A percentile compares a stretch with the other conserved stretches of the same genome.
phyloP scores from a whole-genome alignment of 1,140 invertebrate genomes.

The Penaeus indicus region DNA sequence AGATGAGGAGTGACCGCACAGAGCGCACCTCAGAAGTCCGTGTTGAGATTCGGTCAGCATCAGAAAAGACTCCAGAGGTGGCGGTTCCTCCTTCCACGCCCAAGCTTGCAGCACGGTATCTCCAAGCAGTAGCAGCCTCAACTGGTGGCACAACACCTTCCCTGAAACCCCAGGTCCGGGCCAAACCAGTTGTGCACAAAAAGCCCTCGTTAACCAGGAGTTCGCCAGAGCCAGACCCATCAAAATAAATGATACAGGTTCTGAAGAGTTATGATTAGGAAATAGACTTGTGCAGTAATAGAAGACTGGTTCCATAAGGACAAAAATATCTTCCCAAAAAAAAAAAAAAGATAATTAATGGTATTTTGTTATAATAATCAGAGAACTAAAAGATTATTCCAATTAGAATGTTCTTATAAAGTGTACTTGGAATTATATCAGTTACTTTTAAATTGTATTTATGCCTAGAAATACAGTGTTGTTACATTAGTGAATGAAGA shows the following conservation, averaged over 20 bases:
- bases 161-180: conserved; percentile 60
- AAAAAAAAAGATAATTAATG: too few relatives aligned
- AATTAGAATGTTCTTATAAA: too few relatives aligned
- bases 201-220: conserved; percentile 57
- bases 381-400: too few relatives aligned
- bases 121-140: conserved; percentile 64
- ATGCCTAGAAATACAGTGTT: too few relatives aligned
- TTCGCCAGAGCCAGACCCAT: conserved; percentile 59
- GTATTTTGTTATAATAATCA: too few relatives aligned
- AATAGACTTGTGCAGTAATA: too few relatives aligned
- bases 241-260: conserved; percentile 38
- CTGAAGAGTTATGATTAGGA: too few relatives aligned
- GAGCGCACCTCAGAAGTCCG: conserved; percentile 44
- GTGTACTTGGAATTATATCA: too few relatives aligned
- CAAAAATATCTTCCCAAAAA: too few relatives aligned
- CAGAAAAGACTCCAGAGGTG: conserved; percentile 54
- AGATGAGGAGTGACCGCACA: conserved; percentile 39
- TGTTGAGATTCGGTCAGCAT: conserved; percentile 63
- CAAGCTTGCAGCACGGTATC: conserved; percentile 62
- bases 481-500: too few relatives aligned
- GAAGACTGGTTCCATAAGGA: too few relatives aligned
- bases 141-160: conserved; percentile 45
- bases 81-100: conserved; percentile 59
- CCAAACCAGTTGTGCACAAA: conserved; percentile 64
- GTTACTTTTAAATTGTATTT: too few relatives aligned